Conservation (phyloP, 2,113 vertebrate genomes). For the Colossoma macropomum region DNA sequence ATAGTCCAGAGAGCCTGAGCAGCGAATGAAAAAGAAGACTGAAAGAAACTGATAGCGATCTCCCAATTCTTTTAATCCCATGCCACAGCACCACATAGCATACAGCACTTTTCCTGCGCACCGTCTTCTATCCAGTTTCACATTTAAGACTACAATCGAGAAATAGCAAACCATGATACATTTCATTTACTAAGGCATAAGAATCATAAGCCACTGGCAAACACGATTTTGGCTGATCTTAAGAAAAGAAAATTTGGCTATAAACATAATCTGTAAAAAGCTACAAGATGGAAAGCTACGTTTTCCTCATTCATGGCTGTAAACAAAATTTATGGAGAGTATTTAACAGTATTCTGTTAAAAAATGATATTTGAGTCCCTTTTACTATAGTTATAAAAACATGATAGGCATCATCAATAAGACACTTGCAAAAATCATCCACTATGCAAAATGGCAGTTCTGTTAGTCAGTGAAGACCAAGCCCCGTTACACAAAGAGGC, state of each 20-base stretch:
- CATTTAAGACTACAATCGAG: slow-evolving; percentile 53
- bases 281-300: slow-evolving; percentile 35
- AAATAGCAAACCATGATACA: slow-evolving; percentile 49
- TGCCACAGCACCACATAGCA: slow-evolving; percentile 44
- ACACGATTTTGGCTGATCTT: slow-evolving; percentile 38
- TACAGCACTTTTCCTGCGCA: slow-evolving; percentile 34
- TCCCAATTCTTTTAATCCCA: slow-evolving; percentile 56
- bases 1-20: slow-evolving; percentile 36
- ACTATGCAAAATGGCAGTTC: slow-evolving; percentile 55
- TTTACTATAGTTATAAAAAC: slow-evolving; percentile 45
- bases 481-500: slow-evolving; percentile 30
- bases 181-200: slow-evolving; percentile 53
- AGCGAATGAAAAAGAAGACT: slow-evolving; percentile 55
- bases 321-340: slow-evolving; percentile 48
- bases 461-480: slow-evolving; percentile 17
- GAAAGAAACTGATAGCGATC: slow-evolving; percentile 61
- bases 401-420: slow-evolving; percentile 28
- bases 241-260: slow-evolving; percentile 51
- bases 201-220: slow-evolving; percentile 41
- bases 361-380: slow-evolving; percentile 47
- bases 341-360: slow-evolving; percentile 1
- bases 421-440: slow-evolving; percentile 41
- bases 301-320: slow-evolving; percentile 42
- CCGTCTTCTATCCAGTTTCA: slow-evolving; percentile 51
- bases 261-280: slow-evolving; percentile 48